Evolutionary conservation across 2,888 invertebrate genomes (phyloP).

Genomic region (Spisula subtruncata): DNA sequence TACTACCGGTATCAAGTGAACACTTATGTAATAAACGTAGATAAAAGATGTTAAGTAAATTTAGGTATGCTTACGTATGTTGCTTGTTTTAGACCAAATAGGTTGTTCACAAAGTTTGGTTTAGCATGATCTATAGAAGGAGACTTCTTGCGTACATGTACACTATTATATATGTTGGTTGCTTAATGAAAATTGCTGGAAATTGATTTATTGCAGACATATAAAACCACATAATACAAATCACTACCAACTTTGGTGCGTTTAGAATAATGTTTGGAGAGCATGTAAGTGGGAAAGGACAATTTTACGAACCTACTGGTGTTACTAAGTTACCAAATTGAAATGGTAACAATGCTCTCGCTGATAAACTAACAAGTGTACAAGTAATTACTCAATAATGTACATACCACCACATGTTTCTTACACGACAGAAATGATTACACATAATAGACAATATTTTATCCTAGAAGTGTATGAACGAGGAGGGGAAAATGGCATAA

Average conservation of each 20-base stretch:
- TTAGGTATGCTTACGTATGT: too few species aligned
- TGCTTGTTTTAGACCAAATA: slow-evolving; percentile 84
- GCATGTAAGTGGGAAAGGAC: slow-evolving; percentile 75
- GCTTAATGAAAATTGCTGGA: slow-evolving; percentile 77
- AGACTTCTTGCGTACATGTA: slow-evolving; percentile 84
- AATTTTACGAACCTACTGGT: slow-evolving; percentile 84
- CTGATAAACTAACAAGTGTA: slow-evolving; percentile 84
- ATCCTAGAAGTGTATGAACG: slow-evolving; percentile 81
- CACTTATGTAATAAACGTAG: too few species aligned
- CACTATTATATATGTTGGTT: too few species aligned
- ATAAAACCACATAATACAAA: slow-evolving; percentile 84
- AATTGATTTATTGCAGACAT: slow-evolving; percentile 84
- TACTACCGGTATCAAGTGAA: too few species aligned
- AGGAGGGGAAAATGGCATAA: slow-evolving; percentile 73
- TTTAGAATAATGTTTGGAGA: slow-evolving; percentile 79
- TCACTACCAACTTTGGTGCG: slow-evolving; percentile 81
- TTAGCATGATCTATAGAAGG: slow-evolving; percentile 77
- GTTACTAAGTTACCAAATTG: slow-evolving; percentile 82
- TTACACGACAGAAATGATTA: slow-evolving; percentile 75
- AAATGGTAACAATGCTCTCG: slow-evolving; percentile 84
- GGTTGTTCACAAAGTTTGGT: slow-evolving; percentile 82
- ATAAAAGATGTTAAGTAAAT: too few species aligned
- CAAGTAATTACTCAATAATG: slow-evolving; percentile 79
- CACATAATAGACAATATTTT: slow-evolving; percentile 79
- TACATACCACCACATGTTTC: slow-evolving; percentile 78